Evolutionary conservation across 92 coral and sea anemone genomes (phyloP), one percentile per base, ranked within the genome.

Genomic region (Porites divaricata): DNA sequence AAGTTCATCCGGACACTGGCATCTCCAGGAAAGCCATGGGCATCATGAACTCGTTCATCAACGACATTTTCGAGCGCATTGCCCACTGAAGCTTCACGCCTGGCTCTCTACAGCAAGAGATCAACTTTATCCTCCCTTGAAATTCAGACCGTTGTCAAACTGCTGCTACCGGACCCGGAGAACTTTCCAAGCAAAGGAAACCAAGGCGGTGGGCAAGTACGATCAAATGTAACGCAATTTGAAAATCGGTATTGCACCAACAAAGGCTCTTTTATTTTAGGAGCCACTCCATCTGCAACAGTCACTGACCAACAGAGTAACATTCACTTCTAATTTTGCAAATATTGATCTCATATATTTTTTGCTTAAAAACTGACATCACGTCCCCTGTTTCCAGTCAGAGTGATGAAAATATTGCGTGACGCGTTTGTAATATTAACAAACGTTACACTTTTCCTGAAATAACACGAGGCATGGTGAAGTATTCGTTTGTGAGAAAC

Each of bases 171-270:
- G 9, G 98, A 14, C 92, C 92, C 16, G 98, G 98, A 75, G 98
- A 92, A 71, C 88, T 94, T 83, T 93, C 95, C 76, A 95, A 95
- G 59, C 98, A 95, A 94, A 79, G 98, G 95, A 57, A 57, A 94
- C 94, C 79, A 92, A 92, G 87, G 94, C 95, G 54, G 94, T 92
- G 83, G 88, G 93, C 82, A 92, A 94, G 84, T 94, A 87, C 95
- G 92, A 92, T 15, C 21, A 88, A 93, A 84, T 90, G 94, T 90
- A 94, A 92, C 51, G 50, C 51, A 67, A 67, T 67, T 35, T 67
- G 20, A 67, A 35, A 26, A 51, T 48, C n/a, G 72, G n/a, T 16
- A n/a, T 26, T 26, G 13, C 25, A 14, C 70, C 5, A 28, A 24
- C 72, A 67, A 25, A 48, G 21, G 64, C 21, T 61, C 20, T 61